Conservation (phyloP, 1,140 invertebrate species). For the Drosophila pseudoananassae region DNA sequence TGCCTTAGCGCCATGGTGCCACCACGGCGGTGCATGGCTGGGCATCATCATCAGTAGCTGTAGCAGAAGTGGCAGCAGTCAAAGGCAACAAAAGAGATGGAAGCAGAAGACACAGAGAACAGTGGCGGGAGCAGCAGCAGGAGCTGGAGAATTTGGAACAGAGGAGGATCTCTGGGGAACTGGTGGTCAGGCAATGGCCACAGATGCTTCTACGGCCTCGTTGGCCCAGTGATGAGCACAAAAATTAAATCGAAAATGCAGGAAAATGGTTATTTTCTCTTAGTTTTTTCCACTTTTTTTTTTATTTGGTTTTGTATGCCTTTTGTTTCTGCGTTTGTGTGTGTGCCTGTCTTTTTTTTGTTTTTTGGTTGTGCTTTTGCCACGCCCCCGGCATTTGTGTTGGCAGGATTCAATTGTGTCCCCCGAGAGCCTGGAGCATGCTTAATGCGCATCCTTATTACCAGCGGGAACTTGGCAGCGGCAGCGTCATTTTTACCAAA, state of each 20-base stretch:
- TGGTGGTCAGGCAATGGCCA: constrained; percentile 56
- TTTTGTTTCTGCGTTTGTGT: constrained; percentile 47
- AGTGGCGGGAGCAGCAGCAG: constrained; percentile 15
- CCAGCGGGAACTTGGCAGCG: constrained; percentile 60
- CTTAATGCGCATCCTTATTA: constrained; percentile 80
- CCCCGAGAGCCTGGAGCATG: constrained; percentile 68
- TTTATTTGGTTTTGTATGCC: neutral
- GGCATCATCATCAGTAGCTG: constrained; percentile 1
- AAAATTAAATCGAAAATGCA: constrained; percentile 80
- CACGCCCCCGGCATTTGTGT: constrained; percentile 12
- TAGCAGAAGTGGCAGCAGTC: constrained; percentile 4
- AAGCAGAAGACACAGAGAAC: constrained; percentile 20
- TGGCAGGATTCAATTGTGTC: constrained; percentile 75
- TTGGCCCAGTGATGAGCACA: constrained; percentile 64
- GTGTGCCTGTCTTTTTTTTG: neutral
- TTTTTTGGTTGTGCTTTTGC: constrained; percentile 1
- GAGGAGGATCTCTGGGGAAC: constrained; percentile 52
- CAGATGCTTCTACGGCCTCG: constrained; percentile 45
- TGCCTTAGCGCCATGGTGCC: neutral
- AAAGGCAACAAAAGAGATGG: constrained; percentile 9
- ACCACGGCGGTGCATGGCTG: constrained; percentile 1
- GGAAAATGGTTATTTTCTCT: constrained; percentile 71
- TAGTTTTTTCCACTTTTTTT: constrained; percentile 35
- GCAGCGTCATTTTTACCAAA: constrained; percentile 69
- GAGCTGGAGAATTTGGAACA: constrained; percentile 17